A percentile compares a stretch with the other conserved stretches of the same genome.
Conservation (phyloP, 1,140 invertebrate species). For the Sycobia sp. region DNA sequence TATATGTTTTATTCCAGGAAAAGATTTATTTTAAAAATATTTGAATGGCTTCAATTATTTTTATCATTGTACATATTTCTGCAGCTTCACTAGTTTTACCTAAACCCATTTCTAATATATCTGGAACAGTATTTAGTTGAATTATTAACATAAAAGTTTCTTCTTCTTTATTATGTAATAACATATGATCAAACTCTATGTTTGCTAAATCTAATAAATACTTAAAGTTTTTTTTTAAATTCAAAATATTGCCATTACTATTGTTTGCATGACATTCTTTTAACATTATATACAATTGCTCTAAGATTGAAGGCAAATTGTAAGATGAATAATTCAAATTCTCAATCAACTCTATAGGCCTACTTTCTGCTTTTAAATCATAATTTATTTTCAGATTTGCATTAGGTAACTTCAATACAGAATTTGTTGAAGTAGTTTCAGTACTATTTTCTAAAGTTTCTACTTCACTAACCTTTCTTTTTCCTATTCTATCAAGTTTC, state of each 20-base stretch:
- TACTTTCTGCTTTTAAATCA: background rate
- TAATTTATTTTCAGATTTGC: background rate
- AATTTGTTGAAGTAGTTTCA: no score
- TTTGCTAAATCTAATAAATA: background rate
- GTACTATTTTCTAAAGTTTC: background rate
- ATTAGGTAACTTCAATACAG: background rate
- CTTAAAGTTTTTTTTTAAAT: background rate
- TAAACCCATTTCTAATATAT: slow-evolving; percentile 2
- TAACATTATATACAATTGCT: background rate
- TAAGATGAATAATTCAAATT: no score
- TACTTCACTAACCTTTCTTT: background rate
- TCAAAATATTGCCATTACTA: background rate
- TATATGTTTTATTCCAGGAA: no score
- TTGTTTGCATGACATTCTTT: background rate
- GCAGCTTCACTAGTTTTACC: background rate
- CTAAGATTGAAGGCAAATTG: background rate
- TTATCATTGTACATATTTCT: background rate
- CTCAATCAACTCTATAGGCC: background rate
- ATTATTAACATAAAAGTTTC: slow-evolving; percentile 3
- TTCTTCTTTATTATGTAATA: background rate
- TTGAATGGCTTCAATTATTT: background rate
- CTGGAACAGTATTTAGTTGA: background rate
- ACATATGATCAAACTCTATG: slow-evolving; percentile 4
- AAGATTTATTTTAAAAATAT: background rate
- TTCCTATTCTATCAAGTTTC: background rate